These are phyloP conservation scores for Drosophila mauritiana DNA, from an alignment of 1,140 invertebrate genomes.

Conservation along the genomic window DNA sequence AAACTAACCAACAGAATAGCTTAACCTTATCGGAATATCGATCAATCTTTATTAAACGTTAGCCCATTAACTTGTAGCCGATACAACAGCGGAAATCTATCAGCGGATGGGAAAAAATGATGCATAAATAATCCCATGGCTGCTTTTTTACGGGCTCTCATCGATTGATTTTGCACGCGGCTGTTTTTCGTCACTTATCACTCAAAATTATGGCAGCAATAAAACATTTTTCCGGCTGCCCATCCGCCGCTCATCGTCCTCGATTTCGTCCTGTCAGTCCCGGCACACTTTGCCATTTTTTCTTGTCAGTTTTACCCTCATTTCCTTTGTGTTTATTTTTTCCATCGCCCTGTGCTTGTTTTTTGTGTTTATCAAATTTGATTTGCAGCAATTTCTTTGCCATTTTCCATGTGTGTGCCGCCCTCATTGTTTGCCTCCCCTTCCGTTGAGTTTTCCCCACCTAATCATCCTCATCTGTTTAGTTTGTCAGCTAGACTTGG, in stretches of 20 bases:
- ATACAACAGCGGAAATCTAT: conserved; percentile 62
- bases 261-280: conserved; percentile 53
- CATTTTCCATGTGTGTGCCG: conserved; percentile 73
- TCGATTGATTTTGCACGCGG: conserved; percentile 73
- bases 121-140: conserved; percentile 73
- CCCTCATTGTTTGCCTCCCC: conserved; percentile 48
- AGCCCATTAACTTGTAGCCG: conserved; percentile 73
- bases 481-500: conserved; percentile 62
- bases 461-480: conserved; percentile 50
- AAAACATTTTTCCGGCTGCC: conserved; percentile 76
- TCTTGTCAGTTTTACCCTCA: conserved; percentile 75
- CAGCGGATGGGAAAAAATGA: conserved; percentile 56
- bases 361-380: conserved; percentile 80
- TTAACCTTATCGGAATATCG: conserved; percentile 39
- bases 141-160: conserved; percentile 53
- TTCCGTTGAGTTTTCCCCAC: neutral
- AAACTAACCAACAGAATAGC: conserved; percentile 20
- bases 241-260: conserved; percentile 38
- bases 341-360: conserved; percentile 32
- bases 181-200: conserved; percentile 82
- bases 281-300: conserved; percentile 82
- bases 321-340: conserved; percentile 53
- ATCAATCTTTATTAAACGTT: conserved; percentile 79
- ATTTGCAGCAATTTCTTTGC: conserved; percentile 80
- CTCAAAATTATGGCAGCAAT: conserved; percentile 83